A percentile compares a stretch with the other conserved stretches of the same genome.
phyloP scores from a whole-genome alignment of 2,113 vertebrate genomes.

The crab-eating macaque (Macaca fascicularis) region DNA sequence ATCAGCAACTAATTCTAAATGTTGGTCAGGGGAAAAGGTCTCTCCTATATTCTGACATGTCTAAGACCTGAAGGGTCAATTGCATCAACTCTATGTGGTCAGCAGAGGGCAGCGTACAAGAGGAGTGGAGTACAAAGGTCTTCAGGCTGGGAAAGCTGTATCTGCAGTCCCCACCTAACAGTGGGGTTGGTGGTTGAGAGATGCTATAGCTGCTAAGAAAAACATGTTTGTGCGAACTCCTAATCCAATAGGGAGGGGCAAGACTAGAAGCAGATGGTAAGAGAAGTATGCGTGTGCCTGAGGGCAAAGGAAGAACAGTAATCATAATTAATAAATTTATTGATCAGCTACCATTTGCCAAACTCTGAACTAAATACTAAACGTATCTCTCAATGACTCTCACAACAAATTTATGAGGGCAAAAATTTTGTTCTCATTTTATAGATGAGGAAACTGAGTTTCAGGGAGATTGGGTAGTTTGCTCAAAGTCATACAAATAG shows the following conservation, averaged over 20 bases:
- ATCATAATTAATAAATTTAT: not conserved
- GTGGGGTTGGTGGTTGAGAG: not conserved
- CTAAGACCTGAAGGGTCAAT: not conserved
- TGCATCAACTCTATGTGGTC: not conserved
- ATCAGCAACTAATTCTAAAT: not conserved
- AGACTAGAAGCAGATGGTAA: not conserved
- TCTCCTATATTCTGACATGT: not conserved
- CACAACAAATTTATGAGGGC: not conserved
- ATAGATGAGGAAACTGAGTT: not conserved
- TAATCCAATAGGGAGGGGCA: not conserved
- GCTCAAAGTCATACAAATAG: not conserved
- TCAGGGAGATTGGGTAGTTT: not conserved
- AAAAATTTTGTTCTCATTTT: not conserved
- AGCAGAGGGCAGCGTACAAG: constrained; percentile 41
- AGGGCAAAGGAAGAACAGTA: not conserved
- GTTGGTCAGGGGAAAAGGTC: not conserved
- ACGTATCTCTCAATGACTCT: not conserved
- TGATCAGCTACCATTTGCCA: not conserved
- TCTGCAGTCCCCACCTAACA: not conserved
- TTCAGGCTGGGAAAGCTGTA: not conserved
- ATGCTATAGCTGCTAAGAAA: not conserved
- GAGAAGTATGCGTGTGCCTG: not conserved
- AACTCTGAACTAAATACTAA: not conserved
- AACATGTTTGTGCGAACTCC: not conserved
- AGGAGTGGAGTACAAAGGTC: not conserved